Evolutionary conservation across 2,113 vertebrate species (phyloP), one percentile per base, ranked within the genome.

Genomic region (Hyperopisus bebe): DNA sequence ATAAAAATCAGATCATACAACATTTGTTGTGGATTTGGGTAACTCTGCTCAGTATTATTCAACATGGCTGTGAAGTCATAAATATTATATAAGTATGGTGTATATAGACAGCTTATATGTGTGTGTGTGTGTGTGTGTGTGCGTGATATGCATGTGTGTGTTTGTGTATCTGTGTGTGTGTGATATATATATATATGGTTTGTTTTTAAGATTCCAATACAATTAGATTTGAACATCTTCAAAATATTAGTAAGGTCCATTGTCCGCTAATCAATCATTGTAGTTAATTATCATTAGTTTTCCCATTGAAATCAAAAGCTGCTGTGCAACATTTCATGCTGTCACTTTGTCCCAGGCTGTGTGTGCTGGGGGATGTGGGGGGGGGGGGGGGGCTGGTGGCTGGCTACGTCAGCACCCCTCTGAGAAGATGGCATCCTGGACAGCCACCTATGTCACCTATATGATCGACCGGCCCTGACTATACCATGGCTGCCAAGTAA

Each of bases 1-100:
- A 42, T 47, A 50, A 89, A 89, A 84, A 58, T n/a, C 27, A 58
- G 47, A 62, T 58, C 51, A 46, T 46, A 39, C 66, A 44, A n/a
- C 24, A 62, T 85, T 89, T 89, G 80, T 74, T 83, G 39, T 84
- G 31, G 21, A 83, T 58, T 88, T 88, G 74, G 35, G 82, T 35
- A 89, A 48, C 70, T 27, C 58, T 88, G n/a, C 9, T 17, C n/a
- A 48, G 88, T 87, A 39, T 31, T 50, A 3, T 46, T 89, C 17
- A 89, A 89, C 46, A 46, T 86, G 48, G 46, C 47, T 86, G 84
- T 86, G 10, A 86, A 86, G 47, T 35, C 17, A 86, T 5, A 51
- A 39, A 55, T 70, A 70, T 70, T 27, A 70, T 70, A 70, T 15
- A 70, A n/a, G 24, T n/a, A 62, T 62, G 8, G 5, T 7, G 53